A percentile compares a stretch with the other conserved stretches of the same genome.
Evolutionary conservation across 2,888 invertebrate species (phyloP).

Genomic region (Dynastes grantii): DNA sequence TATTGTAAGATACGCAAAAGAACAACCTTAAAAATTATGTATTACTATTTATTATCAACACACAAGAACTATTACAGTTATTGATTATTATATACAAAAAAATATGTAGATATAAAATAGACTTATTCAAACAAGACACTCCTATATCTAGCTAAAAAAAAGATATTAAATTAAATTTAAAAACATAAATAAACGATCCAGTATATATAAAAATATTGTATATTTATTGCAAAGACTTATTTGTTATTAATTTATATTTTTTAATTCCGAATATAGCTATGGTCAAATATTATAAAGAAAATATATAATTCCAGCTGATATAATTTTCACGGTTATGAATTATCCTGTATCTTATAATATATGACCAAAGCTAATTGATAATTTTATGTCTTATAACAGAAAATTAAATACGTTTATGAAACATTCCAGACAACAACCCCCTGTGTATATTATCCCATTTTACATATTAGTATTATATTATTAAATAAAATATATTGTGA

Average conservation of each 20-base stretch:
- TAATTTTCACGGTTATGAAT: no score
- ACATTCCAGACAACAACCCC: background rate
- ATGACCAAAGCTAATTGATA: no score
- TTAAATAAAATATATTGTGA: conserved; percentile 14
- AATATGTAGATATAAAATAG: background rate
- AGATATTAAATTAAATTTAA: background rate
- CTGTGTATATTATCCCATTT: background rate
- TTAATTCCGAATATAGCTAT: no score
- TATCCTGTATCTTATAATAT: no score
- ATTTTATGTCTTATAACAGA: no score
- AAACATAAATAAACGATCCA: background rate
- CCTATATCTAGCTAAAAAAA: conserved; percentile 9
- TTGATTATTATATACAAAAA: conserved; percentile 11
- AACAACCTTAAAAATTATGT: background rate
- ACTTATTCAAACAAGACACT: background rate
- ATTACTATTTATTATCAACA: background rate
- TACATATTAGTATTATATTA: background rate
- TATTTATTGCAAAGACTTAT: no score
- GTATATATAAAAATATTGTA: no score
- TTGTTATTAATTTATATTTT: no score
- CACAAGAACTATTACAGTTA: background rate
- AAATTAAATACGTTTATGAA: no score
- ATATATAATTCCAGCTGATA: no score
- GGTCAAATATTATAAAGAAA: no score
- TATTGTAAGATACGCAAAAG: conserved; percentile 30